Conservation (phyloP, 53 echinoderm and acorn worm species). For the Pentamera pediparva region DNA sequence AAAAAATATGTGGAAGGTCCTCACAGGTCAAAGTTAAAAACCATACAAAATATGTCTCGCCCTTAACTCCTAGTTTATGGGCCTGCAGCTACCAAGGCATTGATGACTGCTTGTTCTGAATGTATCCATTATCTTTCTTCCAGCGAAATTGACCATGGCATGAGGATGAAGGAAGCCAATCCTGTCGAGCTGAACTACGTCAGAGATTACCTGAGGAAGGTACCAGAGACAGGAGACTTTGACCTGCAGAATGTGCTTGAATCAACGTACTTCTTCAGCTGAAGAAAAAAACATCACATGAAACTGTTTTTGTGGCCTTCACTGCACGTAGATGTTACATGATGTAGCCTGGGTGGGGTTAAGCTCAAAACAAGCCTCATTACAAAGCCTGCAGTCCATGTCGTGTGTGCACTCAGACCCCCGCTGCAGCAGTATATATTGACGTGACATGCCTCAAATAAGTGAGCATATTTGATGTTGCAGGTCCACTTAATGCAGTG, state of each 20-base stretch:
- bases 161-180: constrained; percentile 48
- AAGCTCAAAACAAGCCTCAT: not conserved
- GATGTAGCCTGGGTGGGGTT: not conserved
- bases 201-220: constrained; percentile 55
- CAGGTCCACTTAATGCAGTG: too few relatives aligned
- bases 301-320: too few relatives aligned
- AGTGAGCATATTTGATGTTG: too few relatives aligned
- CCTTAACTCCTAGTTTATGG: too few relatives aligned
- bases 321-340: too few relatives aligned
- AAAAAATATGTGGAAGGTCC: too few relatives aligned
- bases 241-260: constrained; percentile 73
- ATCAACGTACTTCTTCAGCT: constrained; percentile 95
- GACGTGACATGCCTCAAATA: too few relatives aligned
- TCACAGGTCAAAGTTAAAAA: too few relatives aligned
- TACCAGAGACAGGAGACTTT: constrained; percentile 83
- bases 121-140: not conserved
- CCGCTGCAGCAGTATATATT: too few relatives aligned
- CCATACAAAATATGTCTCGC: too few relatives aligned
- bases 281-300: not conserved
- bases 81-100: too few relatives aligned
- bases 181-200: constrained; percentile 30
- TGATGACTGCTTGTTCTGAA: too few relatives aligned
- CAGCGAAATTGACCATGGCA: constrained; percentile 41
- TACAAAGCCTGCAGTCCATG: not conserved
- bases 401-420: not conserved